A percentile compares a stretch with the other conserved stretches of the same genome.
Conservation (phyloP, 2,888 invertebrate genomes). For the Latheticus oryzae region DNA sequence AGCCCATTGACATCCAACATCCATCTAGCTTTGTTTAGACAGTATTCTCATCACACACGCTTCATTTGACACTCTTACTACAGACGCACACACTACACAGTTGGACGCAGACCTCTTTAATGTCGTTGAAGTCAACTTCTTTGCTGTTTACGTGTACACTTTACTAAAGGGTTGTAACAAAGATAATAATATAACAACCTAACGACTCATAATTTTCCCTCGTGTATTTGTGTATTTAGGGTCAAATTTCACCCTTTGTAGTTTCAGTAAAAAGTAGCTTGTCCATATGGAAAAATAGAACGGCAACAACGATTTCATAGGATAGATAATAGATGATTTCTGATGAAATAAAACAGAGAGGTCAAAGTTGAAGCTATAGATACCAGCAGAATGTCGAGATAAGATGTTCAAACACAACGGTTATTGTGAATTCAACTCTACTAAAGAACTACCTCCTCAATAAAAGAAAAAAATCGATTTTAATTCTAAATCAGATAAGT, state of each 20-base stretch:
- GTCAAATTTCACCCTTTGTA: conserved; percentile 32
- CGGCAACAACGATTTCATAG: too few relatives aligned
- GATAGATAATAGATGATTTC: too few relatives aligned
- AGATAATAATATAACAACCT: conserved; percentile 28
- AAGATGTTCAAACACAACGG: conserved; percentile 5
- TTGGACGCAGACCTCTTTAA: conserved; percentile 29
- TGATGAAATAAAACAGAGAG: conserved; percentile 18
- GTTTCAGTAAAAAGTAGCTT: conserved; percentile 11
- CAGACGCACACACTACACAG: conserved; percentile 21
- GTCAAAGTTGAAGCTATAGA: conserved; percentile 27
- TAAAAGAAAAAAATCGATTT: too few relatives aligned
- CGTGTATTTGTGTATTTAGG: conserved; percentile 29
- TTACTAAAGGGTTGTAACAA: conserved; percentile 32
- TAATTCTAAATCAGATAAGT: too few relatives aligned
- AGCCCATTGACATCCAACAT: conserved; percentile 19
- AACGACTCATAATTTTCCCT: conserved; percentile 28
- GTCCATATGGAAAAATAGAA: conserved; percentile 29
- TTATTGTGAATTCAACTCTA: too few relatives aligned
- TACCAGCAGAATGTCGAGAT: conserved; percentile 24
- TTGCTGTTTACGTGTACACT: conserved; percentile 33
- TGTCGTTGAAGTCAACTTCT: conserved; percentile 20
- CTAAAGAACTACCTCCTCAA: too few relatives aligned
- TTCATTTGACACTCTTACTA: conserved; percentile 22
- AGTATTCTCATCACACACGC: conserved; percentile 15
- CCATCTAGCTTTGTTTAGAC: conserved; percentile 19